phyloP scores from a whole-genome alignment of 2,888 invertebrate species.

The Sycophila texana region DNA sequence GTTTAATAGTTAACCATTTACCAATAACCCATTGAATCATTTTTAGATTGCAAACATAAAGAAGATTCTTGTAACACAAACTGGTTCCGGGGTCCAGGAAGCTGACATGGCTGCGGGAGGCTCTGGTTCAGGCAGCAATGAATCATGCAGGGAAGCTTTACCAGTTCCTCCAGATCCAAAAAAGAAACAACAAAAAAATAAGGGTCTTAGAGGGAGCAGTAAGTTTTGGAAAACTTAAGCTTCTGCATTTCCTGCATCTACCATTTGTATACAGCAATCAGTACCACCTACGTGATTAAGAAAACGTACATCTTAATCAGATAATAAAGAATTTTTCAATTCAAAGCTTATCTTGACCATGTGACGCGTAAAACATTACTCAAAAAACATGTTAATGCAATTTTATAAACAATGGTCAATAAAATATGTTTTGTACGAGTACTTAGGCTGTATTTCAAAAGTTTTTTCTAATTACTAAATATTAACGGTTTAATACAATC shows the following conservation, averaged over 20 bases:
- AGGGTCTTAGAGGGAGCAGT: constrained; percentile 81
- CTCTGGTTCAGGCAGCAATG: constrained; percentile 79
- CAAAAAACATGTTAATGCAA: constrained; percentile 5
- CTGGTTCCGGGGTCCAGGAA: constrained; percentile 81
- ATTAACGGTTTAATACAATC: neutral
- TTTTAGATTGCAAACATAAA: constrained; percentile 89
- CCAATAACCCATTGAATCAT: constrained; percentile 29
- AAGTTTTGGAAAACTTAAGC: constrained; percentile 81
- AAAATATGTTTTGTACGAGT: constrained; percentile 35
- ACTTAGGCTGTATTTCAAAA: constrained; percentile 28
- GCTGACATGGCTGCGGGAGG: constrained; percentile 90
- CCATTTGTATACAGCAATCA: constrained; percentile 17
- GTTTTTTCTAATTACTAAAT: constrained; percentile 31
- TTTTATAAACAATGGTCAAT: constrained; percentile 8
- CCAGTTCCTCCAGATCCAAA: constrained; percentile 74
- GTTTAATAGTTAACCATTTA: neutral
- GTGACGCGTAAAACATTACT: constrained; percentile 1
- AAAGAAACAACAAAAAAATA: constrained; percentile 81
- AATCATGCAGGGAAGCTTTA: constrained; percentile 77
- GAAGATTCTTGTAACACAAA: constrained; percentile 89
- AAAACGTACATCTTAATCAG: constrained; percentile 34
- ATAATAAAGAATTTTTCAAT: constrained; percentile 35
- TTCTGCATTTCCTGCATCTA: neutral
- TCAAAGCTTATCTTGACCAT: constrained; percentile 24
- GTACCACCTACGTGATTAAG: constrained; percentile 14